phyloP scores from a whole-genome alignment of 1,140 invertebrate genomes.

The Heliconius hewitsoni region DNA sequence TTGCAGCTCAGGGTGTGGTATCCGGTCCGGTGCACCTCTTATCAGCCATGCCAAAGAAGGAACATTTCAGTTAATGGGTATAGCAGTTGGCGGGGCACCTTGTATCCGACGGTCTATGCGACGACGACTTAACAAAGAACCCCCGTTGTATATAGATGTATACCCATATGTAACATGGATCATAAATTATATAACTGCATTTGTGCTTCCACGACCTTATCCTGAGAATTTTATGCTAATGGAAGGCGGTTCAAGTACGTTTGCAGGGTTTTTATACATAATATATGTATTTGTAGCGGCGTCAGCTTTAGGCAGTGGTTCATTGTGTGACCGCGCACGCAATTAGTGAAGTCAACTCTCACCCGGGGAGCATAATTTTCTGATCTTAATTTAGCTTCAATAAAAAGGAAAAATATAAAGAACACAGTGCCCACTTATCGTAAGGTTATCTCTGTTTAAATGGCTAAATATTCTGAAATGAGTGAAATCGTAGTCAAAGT shows the following conservation, averaged over 20 bases:
- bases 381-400: too few species aligned
- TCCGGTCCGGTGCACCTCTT: conserved; percentile 63
- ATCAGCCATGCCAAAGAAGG: conserved; percentile 57
- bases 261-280: not conserved
- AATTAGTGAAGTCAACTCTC: too few species aligned
- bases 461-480: too few species aligned
- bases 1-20: conserved; percentile 66
- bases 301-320: not conserved
- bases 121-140: conserved; percentile 55
- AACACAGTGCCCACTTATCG: too few species aligned
- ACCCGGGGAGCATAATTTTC: too few species aligned
- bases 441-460: too few species aligned
- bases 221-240: conserved; percentile 57
- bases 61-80: conserved; percentile 61
- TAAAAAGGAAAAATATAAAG: too few species aligned
- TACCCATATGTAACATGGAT: conserved; percentile 67
- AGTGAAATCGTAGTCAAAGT: too few species aligned
- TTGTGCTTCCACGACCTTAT: conserved; percentile 57
- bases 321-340: not conserved
- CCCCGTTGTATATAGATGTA: conserved; percentile 66
- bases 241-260: conserved; percentile 56
- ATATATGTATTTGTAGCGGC: not conserved
- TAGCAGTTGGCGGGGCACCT: conserved; percentile 56
- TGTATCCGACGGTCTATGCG: conserved; percentile 55
- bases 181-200: conserved; percentile 60